These are phyloP conservation scores for Halocynthia aurantium DNA, from an alignment of 23 tunicate genomes.

Conservation along the genomic window DNA sequence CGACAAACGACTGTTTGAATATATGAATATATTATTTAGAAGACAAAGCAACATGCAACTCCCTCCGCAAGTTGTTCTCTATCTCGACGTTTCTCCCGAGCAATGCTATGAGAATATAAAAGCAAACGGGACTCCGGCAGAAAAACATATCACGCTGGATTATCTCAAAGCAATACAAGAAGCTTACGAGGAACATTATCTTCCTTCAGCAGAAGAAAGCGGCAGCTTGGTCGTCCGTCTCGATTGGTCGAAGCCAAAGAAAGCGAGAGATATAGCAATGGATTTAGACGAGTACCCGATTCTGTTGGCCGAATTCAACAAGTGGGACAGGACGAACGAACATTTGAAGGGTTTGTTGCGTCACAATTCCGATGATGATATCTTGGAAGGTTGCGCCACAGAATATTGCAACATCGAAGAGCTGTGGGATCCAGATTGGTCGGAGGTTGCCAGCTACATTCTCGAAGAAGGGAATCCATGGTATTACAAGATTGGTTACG, in stretches of 20 bases:
- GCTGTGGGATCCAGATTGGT: conserved; percentile 25
- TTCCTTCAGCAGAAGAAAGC: not conserved
- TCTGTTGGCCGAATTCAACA: conserved; percentile 2
- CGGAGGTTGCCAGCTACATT: not conserved
- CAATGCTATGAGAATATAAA: conserved; percentile 49
- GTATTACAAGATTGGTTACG: no score
- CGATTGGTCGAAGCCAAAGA: conserved; percentile 1
- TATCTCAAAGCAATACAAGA: conserved; percentile 45
- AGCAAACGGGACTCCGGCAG: conserved; percentile 32
- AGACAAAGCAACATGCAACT: not conserved
- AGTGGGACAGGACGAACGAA: conserved; percentile 28
- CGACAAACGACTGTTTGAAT: conserved; percentile 13
- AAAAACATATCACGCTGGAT: conserved; percentile 57
- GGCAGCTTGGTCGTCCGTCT: conserved; percentile 2
- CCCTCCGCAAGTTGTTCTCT: conserved; percentile 46
- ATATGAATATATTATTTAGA: not conserved
- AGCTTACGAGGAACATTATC: conserved; percentile 15
- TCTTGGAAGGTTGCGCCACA: not conserved
- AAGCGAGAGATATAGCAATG: conserved; percentile 17
- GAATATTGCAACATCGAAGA: conserved; percentile 21
- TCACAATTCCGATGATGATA: not conserved
- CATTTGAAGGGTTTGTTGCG: conserved; percentile 24
- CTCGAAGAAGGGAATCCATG: no score
- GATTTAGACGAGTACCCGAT: conserved; percentile 33
- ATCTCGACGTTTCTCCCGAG: conserved; percentile 67